These are phyloP conservation scores for Parnassius glacialis DNA, from an alignment of 2,888 invertebrate species.

Conservation along the genomic window DNA sequence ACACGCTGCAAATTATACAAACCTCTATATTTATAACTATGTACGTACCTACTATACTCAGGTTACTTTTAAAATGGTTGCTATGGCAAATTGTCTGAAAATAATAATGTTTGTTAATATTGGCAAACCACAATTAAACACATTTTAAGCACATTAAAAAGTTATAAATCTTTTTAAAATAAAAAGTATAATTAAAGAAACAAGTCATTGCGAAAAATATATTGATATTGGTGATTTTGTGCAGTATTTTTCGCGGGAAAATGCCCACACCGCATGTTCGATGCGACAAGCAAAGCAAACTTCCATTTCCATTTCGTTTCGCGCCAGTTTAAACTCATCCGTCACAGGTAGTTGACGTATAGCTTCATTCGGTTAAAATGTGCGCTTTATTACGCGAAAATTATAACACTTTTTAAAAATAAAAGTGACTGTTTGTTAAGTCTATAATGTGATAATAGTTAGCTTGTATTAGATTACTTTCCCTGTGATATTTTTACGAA, in stretches of 20 bases:
- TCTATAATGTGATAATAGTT: conserved; percentile 42
- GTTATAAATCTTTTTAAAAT: no score
- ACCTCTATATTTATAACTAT: no score
- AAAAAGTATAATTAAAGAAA: no score
- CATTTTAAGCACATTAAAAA: no score
- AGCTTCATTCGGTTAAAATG: conserved; percentile 29
- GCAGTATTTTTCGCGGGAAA: conserved; percentile 31
- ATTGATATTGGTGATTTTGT: no score
- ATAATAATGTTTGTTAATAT: no score
- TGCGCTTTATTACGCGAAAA: conserved; percentile 30
- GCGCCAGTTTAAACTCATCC: conserved; percentile 36
- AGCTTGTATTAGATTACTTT: conserved; percentile 27
- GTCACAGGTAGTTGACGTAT: conserved; percentile 32
- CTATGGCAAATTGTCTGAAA: no score
- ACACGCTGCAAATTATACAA: no score
- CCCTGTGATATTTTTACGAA: conserved; percentile 58
- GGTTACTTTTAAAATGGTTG: no score
- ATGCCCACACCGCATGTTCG: conserved; percentile 37
- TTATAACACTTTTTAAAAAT: conserved; percentile 17
- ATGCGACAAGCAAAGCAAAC: conserved; percentile 25
- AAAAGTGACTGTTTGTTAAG: conserved; percentile 31
- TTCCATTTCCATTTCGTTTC: conserved; percentile 17
- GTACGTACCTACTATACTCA: no score
- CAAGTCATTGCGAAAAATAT: no score
- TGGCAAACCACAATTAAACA: no score